Conservation (phyloP, 64 coral and sea anemone species). For the Actinia tenebrosa region DNA sequence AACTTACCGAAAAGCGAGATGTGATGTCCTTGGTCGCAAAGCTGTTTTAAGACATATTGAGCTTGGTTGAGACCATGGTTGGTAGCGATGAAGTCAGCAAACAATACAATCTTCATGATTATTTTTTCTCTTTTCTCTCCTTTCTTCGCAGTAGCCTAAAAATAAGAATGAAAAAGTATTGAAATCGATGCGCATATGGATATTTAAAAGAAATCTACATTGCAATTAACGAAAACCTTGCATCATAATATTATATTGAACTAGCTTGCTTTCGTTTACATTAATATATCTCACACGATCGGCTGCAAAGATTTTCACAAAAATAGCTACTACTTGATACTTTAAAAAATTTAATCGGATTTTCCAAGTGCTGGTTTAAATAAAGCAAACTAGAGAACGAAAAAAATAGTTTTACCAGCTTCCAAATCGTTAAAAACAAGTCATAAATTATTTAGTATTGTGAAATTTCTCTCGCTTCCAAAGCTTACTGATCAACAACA, state of each 20-base stretch:
- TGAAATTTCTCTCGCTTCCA: background rate
- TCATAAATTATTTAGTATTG: constrained; percentile 13
- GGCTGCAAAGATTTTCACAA: background rate
- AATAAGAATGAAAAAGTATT: background rate
- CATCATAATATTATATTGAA: background rate
- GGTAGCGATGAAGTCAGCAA: constrained; percentile 72
- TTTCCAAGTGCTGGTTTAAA: background rate
- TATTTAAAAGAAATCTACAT: background rate
- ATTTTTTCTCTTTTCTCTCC: constrained; percentile 28
- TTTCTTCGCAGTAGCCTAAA: background rate
- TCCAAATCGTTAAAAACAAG: constrained; percentile 8
- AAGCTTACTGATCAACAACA: background rate
- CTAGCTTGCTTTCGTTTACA: background rate
- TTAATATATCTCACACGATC: background rate
- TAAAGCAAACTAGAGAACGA: background rate
- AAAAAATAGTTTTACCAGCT: background rate
- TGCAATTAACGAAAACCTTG: background rate
- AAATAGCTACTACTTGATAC: background rate
- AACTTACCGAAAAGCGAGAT: constrained; percentile 86
- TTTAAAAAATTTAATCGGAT: background rate
- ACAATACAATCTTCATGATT: constrained; percentile 90
- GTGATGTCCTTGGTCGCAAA: constrained; percentile 79
- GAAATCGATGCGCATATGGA: background rate
- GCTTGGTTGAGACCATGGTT: constrained; percentile 80
- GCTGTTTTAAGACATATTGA: constrained; percentile 82